Evolutionary conservation across 2,113 vertebrate species (phyloP), one percentile per base, ranked within the genome.

Genomic region (Aphyosemion australe): DNA sequence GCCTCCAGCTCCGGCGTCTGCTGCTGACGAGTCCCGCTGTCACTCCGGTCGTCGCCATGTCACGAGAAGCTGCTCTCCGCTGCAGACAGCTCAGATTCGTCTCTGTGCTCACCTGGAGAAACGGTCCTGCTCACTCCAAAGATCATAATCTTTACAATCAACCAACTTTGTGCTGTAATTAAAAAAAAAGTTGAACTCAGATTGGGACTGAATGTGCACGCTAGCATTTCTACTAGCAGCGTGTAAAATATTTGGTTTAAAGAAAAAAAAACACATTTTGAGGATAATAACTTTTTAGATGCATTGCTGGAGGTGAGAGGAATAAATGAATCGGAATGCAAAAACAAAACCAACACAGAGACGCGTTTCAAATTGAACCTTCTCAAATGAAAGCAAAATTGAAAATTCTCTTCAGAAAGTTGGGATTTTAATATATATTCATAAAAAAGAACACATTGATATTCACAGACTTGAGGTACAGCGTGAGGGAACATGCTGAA

Each of bases 81-180:
- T 48, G 59, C 69, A 80, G 73, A 78, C 72, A 76, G 61, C 59
- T 67, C 48, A 67, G 69, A 61, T 61, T 66, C 2, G 46, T 49
- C 59, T 65, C 51, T 13, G 15, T 48, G 52, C 49, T 82, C 71
- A 85, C 77, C 80, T 84, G 75, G 69, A 76, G 72, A 69, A 49
- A 50, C 39, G 64, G 61, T 58, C 34, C 57, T 45, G 13, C 48
- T 74, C 51, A 46, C 61, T 56, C 31, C 16, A 12, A 1, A 8
- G 10, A 49, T 11, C 56, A 55, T 34, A 18, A 43, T 13, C 13
- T 65, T 48, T 52, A 51, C 19, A 41, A 34, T 49, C 19, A 32
- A 21, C 18, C 5, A 41, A 16, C 19, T 20, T 61, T 2, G 16
- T 52, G 12, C n/a, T 51, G 34, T 10, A 41, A 42, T 10, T n/a